Conservation (phyloP, 2,797 vertebrate genomes). For the Channa striata region DNA sequence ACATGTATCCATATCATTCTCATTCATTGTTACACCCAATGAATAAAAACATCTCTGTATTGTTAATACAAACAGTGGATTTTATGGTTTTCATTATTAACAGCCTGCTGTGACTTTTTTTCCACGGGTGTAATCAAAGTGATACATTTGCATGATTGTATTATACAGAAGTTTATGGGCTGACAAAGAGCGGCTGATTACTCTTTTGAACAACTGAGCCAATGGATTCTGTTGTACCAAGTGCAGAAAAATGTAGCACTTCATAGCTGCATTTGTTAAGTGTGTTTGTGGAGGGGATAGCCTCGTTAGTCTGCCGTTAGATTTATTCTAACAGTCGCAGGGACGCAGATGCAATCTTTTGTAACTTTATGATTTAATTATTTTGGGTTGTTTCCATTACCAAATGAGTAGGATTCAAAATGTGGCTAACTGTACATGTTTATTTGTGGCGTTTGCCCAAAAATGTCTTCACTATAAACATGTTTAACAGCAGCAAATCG, state of each 20-base stretch:
- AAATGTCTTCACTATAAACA: too few relatives aligned
- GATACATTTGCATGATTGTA: not conserved
- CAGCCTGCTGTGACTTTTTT: not conserved
- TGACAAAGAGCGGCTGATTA: not conserved
- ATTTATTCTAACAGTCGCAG: not conserved
- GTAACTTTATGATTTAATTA: not conserved
- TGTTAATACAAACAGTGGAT: not conserved
- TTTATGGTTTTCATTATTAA: slow-evolving; percentile 2
- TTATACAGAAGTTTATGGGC: not conserved
- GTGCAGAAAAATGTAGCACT: not conserved
- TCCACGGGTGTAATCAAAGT: slow-evolving; percentile 1
- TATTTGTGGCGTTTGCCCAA: too few relatives aligned
- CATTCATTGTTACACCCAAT: too few relatives aligned
- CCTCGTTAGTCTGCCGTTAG: not conserved
- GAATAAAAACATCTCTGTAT: too few relatives aligned
- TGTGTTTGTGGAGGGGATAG: slow-evolving; percentile 7
- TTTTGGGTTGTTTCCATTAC: slow-evolving; percentile 19
- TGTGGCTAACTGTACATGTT: too few relatives aligned
- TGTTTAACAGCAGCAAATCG: too few relatives aligned
- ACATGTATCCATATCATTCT: too few relatives aligned
- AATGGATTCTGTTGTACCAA: not conserved
- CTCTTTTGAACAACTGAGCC: not conserved
- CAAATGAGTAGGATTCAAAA: not conserved
- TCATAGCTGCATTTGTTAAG: not conserved
- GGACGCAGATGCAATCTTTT: not conserved